These are phyloP conservation scores for Oryctolagus cuniculus DNA, from an alignment of 2,113 vertebrate species.

Conservation along the genomic window DNA sequence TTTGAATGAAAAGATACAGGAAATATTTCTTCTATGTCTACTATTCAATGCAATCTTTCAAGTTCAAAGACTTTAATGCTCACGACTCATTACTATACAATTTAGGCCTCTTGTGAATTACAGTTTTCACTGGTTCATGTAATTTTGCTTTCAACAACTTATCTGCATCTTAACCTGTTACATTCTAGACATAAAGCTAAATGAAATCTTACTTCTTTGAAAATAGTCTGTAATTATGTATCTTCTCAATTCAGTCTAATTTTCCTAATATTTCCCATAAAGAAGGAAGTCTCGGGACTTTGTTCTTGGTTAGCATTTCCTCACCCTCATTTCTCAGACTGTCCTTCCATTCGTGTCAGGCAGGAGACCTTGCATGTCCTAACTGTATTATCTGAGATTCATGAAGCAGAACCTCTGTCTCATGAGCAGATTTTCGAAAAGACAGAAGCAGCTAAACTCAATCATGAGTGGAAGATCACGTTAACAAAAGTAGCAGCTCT, in stretches of 20 bases:
- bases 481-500: constrained; percentile 73
- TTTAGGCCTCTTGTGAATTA: neutral
- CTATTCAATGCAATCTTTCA: neutral
- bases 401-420: constrained; percentile 83
- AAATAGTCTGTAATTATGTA: constrained; percentile 1
- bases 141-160: constrained; percentile 31
- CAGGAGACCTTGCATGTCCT: constrained; percentile 77
- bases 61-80: neutral
- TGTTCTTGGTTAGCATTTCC: neutral
- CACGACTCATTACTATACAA: neutral
- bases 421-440: constrained; percentile 82
- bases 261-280: neutral
- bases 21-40: neutral
- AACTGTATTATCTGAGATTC: constrained; percentile 82
- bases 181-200: neutral
- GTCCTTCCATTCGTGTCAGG: constrained; percentile 32
- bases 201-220: neutral
- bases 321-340: constrained; percentile 64
- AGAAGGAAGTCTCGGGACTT: neutral
- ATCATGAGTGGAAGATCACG: constrained; percentile 74
- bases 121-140: neutral
- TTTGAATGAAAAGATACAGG: constrained; percentile 29
- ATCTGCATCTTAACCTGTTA: neutral
- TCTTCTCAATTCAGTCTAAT: neutral
- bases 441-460: constrained; percentile 82